Evolutionary conservation across 2,888 invertebrate species (phyloP), one percentile per base, ranked within the genome.

Genomic region (Lapara coniferarum): DNA sequence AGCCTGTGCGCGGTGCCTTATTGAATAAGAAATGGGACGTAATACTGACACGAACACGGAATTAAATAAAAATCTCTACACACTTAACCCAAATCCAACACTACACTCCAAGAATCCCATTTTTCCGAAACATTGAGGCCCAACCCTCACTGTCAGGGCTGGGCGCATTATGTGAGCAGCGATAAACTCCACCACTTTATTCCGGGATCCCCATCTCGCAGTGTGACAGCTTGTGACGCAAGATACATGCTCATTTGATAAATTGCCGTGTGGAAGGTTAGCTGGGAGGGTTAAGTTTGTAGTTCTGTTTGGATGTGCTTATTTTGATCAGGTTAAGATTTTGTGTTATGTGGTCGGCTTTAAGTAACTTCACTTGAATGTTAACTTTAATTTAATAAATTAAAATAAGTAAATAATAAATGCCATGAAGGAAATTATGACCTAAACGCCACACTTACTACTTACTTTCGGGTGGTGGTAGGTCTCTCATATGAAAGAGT

Each of bases 201-300:
- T 46, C 55, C 25, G 46, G 66, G 67, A 67, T 56, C 69, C 69
- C 52, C 59, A 63, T 59, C 53, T 59, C 59, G 52, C 37, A 16
- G 30, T 12, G 51, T 69, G 69, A 69, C 69, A 63, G 63, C 63
- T 52, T 58, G 37, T 69, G 69, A 69, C 69, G 59, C 59, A 8
- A 55, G 44, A 55, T 67, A 67, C 67, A 69, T 69, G 58, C 66
- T 69, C 66, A 66, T 69, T 66, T 69, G 69, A 69, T 69, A 69
- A 69, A 69, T 69, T 66, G 57, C 46, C 59, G 68, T 69, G 68
- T 63, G 49, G 13, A 12, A 46, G 53, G 63, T 16, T 63, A 63
- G 16, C 49, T 63, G 46, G 12, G 13, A 19, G 44, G 63, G 46
- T 63, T 63, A 63, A 63, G 63, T 63, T 63, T 37, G 19, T 63